Conservation (phyloP, 2,888 invertebrate species). For the Ischnura elegans region DNA sequence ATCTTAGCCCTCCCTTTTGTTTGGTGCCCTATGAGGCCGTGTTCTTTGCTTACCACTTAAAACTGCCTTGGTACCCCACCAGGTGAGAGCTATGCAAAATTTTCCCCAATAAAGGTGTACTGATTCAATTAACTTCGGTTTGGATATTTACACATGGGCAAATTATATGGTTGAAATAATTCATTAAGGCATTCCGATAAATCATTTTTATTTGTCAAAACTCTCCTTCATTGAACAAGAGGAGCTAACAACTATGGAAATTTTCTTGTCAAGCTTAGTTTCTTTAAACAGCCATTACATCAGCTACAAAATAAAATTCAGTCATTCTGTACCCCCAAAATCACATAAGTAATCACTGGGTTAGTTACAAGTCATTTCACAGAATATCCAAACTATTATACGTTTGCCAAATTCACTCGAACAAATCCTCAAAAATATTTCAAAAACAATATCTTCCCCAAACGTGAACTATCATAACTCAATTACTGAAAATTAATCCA, state of each 20-base stretch:
- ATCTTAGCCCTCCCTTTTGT: too few species aligned
- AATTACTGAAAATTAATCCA: background rate
- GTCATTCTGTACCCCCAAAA: background rate
- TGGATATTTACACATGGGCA: too few species aligned
- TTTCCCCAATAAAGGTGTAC: too few species aligned
- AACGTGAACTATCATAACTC: background rate
- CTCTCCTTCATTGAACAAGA: background rate
- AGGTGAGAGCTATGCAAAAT: too few species aligned
- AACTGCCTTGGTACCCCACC: too few species aligned
- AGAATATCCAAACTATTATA: background rate
- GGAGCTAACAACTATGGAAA: background rate
- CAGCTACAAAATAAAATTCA: background rate
- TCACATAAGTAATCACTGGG: slow-evolving; percentile 1
- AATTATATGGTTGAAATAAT: slow-evolving; percentile 11
- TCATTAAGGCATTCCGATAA: background rate
- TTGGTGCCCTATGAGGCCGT: too few species aligned
- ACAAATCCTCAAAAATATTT: background rate
- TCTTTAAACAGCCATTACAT: background rate
- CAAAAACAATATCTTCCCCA: background rate
- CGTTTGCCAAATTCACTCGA: background rate
- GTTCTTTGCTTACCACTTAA: too few species aligned
- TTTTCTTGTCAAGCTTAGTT: background rate
- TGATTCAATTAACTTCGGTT: too few species aligned
- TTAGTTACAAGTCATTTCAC: background rate
- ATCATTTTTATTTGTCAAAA: slow-evolving; percentile 24